Conservation (phyloP, 2,113 vertebrate species). For the Mormoops blainvillei region DNA sequence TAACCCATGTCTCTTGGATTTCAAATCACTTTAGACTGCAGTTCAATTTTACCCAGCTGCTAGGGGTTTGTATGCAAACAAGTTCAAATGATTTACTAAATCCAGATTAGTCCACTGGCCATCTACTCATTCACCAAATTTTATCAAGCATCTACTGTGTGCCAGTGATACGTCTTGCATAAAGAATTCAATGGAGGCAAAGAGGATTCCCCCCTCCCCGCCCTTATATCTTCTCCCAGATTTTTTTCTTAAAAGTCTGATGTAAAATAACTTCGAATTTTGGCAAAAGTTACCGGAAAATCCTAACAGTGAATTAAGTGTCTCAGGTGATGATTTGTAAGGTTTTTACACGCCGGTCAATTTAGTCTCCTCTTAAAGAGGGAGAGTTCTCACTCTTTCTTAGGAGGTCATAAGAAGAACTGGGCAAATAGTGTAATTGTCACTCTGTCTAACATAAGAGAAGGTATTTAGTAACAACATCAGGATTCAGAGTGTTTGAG, state of each 20-base stretch:
- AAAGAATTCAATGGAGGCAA: neutral
- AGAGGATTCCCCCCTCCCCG: neutral
- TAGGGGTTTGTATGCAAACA: neutral
- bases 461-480: neutral
- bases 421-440: neutral
- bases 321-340: neutral
- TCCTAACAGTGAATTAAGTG: neutral
- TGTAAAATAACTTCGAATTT: neutral
- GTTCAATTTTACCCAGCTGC: neutral
- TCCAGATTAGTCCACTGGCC: neutral
- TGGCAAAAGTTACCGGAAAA: neutral
- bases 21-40: neutral
- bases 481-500: neutral
- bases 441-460: neutral
- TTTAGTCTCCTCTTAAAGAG: neutral
- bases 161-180: neutral
- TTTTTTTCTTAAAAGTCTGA: neutral
- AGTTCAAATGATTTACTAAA: neutral
- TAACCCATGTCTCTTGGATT: constrained; percentile 24
- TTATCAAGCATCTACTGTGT: constrained; percentile 1
- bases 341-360: neutral
- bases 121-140: neutral
- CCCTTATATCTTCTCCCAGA: neutral
- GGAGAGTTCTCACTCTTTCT: neutral
- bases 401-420: neutral